A percentile compares a stretch with the other conserved stretches of the same genome.
Evolutionary conservation across 2,797 vertebrate genomes (phyloP).

Genomic region (Muraenolepis orangiensis): DNA sequence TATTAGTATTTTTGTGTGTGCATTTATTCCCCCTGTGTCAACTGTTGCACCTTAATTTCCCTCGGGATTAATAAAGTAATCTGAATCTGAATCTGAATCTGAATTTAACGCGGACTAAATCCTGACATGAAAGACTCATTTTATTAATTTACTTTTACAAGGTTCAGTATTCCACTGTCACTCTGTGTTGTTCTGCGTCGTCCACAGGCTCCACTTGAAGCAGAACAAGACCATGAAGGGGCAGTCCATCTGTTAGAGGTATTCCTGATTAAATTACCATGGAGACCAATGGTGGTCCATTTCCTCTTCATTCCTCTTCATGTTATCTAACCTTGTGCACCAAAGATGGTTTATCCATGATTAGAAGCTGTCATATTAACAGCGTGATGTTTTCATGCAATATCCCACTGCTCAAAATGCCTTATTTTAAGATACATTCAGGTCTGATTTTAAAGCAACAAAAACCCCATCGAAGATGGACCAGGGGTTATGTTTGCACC

Average conservation of each 20-base stretch:
- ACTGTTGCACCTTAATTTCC: too few species aligned
- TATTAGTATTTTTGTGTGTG: too few species aligned
- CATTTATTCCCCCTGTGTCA: too few species aligned
- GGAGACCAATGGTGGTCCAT: neutral
- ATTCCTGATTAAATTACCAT: neutral
- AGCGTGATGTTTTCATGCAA: neutral
- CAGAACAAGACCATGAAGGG: conserved; percentile 85
- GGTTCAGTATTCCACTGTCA: too few species aligned
- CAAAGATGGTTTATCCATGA: neutral
- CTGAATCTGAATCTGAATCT: too few species aligned
- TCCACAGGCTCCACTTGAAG: conserved; percentile 83
- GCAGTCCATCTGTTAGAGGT: conserved; percentile 88
- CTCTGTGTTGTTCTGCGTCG: conserved; percentile 17
- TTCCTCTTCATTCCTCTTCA: neutral
- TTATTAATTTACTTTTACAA: neutral
- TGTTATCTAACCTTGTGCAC: neutral
- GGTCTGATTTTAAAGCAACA: neutral
- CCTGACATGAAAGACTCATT: neutral
- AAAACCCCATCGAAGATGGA: too few species aligned
- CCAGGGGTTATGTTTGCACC: too few species aligned
- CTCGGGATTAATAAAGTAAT: too few species aligned
- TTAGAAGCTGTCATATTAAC: neutral
- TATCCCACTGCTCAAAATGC: neutral
- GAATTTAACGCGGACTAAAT: neutral
- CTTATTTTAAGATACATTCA: neutral